A percentile compares a stretch with the other conserved stretches of the same genome.
Conservation (phyloP, 2,888 invertebrate genomes). For the Cantharis nigra region DNA sequence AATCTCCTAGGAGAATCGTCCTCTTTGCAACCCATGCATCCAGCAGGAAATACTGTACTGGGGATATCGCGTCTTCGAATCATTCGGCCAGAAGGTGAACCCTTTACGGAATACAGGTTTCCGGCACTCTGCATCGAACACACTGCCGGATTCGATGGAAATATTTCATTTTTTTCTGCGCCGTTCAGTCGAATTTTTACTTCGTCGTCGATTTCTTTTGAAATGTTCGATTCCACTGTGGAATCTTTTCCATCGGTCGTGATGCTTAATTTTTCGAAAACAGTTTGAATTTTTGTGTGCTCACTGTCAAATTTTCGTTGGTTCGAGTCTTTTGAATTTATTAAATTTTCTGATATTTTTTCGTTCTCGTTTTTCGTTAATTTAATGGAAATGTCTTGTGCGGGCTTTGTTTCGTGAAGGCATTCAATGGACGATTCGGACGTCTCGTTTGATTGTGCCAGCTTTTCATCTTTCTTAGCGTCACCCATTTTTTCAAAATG, state of each 20-base stretch:
- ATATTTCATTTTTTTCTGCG: background rate
- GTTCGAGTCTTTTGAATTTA: background rate
- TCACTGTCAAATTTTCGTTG: background rate
- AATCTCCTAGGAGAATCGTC: slow-evolving; percentile 32
- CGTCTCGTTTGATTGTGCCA: background rate
- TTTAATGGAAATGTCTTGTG: slow-evolving; percentile 23
- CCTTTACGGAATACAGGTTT: slow-evolving; percentile 6
- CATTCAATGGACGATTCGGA: slow-evolving; percentile 21
- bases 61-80: slow-evolving; percentile 25
- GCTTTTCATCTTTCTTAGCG: background rate
- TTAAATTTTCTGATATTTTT: background rate
- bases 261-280: slow-evolving; percentile 32
- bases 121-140: background rate
- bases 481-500: background rate
- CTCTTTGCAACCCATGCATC: slow-evolving; percentile 42
- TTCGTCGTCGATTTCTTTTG: background rate
- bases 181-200: background rate
- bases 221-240: background rate
- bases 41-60: slow-evolving; percentile 42
- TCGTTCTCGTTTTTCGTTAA: background rate
- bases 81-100: slow-evolving; percentile 24
- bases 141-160: background rate
- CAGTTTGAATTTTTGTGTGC: slow-evolving; percentile 33
- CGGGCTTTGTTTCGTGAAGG: slow-evolving; percentile 26
- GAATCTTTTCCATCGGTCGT: slow-evolving; percentile 1